Conservation (phyloP, 2,888 invertebrate genomes). For the Cheilosia soror region DNA sequence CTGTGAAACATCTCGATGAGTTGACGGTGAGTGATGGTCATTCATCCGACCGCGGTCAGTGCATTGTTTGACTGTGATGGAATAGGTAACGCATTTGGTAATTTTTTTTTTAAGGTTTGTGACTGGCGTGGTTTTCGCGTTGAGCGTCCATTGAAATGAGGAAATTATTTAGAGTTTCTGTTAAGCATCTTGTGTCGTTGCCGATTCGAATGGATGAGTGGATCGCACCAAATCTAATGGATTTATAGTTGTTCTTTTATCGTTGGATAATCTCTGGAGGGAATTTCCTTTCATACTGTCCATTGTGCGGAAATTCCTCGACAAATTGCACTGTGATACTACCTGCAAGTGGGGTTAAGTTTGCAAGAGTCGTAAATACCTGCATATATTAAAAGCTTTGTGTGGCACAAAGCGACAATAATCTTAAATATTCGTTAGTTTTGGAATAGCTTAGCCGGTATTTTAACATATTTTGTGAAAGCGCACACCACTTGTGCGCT, state of each 20-base stretch:
- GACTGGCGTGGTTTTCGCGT: slow-evolving; percentile 5
- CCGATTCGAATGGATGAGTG: not conserved
- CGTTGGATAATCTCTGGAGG: not conserved
- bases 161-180: slow-evolving; percentile 71
- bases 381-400: too few relatives aligned
- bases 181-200: slow-evolving; percentile 24
- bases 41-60: slow-evolving; percentile 53
- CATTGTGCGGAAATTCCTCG: too few relatives aligned
- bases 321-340: too few relatives aligned
- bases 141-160: slow-evolving; percentile 50
- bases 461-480: too few relatives aligned
- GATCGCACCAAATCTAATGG: not conserved
- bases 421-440: too few relatives aligned
- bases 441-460: too few relatives aligned
- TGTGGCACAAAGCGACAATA: too few relatives aligned
- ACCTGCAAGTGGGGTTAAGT: too few relatives aligned
- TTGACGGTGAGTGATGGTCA: slow-evolving; percentile 72
- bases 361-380: too few relatives aligned
- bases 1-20: slow-evolving; percentile 47
- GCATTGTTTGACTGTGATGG: slow-evolving; percentile 63
- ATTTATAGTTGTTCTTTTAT: slow-evolving; percentile 14
- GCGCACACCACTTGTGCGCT: too few relatives aligned
- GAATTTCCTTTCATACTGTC: too few relatives aligned
- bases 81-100: slow-evolving; percentile 39
- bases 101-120: slow-evolving; percentile 8